phyloP scores from a whole-genome alignment of 2,888 invertebrate genomes.

The Prosopocoilus inquinatus region DNA sequence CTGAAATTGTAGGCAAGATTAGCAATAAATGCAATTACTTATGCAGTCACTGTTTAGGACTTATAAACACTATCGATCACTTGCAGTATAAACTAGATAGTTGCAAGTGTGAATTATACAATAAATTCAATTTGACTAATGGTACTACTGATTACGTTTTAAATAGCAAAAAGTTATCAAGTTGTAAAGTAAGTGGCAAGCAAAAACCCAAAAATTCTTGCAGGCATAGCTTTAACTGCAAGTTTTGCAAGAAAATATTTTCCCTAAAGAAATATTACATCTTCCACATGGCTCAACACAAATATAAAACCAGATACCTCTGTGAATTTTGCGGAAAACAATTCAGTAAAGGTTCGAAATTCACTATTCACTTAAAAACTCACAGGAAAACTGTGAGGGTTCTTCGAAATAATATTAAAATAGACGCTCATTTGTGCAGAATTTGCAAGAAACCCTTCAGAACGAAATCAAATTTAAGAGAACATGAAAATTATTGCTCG shows the following conservation, averaged over 20 bases:
- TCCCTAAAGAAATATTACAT: conserved; percentile 36
- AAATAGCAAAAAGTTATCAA: background rate
- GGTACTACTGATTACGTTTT: background rate
- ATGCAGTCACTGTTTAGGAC: conserved; percentile 46
- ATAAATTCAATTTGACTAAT: conserved; percentile 38
- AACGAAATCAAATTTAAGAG: conserved; percentile 42
- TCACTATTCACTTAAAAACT: conserved; percentile 28
- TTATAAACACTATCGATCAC: conserved; percentile 49
- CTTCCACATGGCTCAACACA: conserved; percentile 40
- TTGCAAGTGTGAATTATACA: conserved; percentile 39
- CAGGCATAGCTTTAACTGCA: conserved; percentile 37
- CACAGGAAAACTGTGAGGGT: conserved; percentile 11
- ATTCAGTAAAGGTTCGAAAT: conserved; percentile 31
- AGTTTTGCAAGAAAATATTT: conserved; percentile 41
- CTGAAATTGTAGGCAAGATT: conserved; percentile 36
- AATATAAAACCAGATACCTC: conserved; percentile 34
- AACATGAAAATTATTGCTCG: conserved; percentile 46
- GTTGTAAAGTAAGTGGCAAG: conserved; percentile 9
- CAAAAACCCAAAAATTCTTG: conserved; percentile 25
- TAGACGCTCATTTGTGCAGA: conserved; percentile 37
- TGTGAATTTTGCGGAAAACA: conserved; percentile 45
- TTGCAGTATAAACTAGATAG: conserved; percentile 44
- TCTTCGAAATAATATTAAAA: conserved; percentile 28
- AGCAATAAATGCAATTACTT: conserved; percentile 37
- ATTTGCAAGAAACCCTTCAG: conserved; percentile 42